Evolutionary conservation across 2,797 vertebrate species (phyloP).

Genomic region (Emys orbicularis): DNA sequence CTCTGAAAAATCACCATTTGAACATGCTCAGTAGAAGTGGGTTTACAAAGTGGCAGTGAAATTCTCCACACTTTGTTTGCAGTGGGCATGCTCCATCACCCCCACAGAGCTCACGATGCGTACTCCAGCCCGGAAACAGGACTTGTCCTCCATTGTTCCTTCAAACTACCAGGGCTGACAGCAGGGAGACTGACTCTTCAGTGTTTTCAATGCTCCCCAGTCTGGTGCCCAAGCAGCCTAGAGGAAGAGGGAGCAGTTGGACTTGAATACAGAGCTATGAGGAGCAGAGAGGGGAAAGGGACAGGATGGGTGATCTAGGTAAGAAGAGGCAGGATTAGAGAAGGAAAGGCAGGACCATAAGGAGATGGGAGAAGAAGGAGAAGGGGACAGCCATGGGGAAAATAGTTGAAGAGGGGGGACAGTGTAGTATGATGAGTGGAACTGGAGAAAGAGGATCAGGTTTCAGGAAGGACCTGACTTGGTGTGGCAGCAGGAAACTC

Average conservation of each 20-base stretch:
- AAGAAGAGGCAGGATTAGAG: no score
- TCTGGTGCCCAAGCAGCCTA: neutral
- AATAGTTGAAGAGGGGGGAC: neutral
- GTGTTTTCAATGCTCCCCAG: neutral
- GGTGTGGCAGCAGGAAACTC: neutral
- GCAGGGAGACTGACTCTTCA: neutral
- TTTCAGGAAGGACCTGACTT: neutral
- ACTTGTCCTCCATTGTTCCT: neutral
- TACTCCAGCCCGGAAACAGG: neutral
- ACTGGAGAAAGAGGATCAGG: no score
- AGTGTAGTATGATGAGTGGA: no score
- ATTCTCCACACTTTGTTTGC: no score
- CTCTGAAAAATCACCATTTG: neutral
- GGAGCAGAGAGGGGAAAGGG: neutral
- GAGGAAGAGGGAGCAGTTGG: neutral
- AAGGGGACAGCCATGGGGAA: no score
- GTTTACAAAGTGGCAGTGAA: neutral
- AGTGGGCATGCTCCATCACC: neutral
- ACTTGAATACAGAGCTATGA: neutral
- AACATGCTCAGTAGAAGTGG: neutral
- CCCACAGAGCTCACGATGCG: neutral
- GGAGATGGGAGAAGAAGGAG: neutral
- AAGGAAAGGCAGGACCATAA: neutral
- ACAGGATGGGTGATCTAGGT: neutral
- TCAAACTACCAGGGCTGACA: neutral